Evolutionary conservation across 1,140 invertebrate genomes (phyloP), one percentile per base, ranked within the genome.

Genomic region (Calosoma granatense): DNA sequence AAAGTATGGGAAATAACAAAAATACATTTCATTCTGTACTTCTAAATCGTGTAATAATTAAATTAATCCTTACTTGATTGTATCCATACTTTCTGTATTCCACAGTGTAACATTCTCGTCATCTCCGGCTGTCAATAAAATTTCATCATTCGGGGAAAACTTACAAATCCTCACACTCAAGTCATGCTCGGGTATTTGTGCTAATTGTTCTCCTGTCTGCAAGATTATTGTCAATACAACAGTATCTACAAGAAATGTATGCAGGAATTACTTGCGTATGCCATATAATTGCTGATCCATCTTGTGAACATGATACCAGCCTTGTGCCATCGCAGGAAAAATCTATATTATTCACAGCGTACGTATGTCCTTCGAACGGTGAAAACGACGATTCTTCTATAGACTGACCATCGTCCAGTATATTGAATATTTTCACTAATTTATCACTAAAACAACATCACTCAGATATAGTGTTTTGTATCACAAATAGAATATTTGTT

Each of bases 251-350:
- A n/a, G n/a, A n/a, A n/a, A n/a, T n/a, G n/a, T n/a, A n/a, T 20
- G 20, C 12, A 21, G 36, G 20, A 21, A 2, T 68, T 71, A 80
- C 83, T 67, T 76, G 65, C 15, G 76, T 65, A 66, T 85, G 76
- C 83, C 84, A 88, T 15, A 89, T 70, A 53, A 85, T 75, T 22
- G 83, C 76, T 39, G 77, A 81, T 1, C 88, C 87, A 72, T 90
- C 87, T 20, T 84, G 77, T 1, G 86, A 89, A 63, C 83, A 85
- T 14, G 86, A 82, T 0, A 83, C 85, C 20, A 90, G 66, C 56
- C 80, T 73, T 11, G 69, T 76, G n/a, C 82, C 80, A 63, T 78
- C 77, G 4, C 82, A 77, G 26, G 81, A 85, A 65, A 89, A 87
- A 53, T 82, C 78, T 12, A 85, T 73, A 51, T 78, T 71, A 67